Percentiles rank a stretch among this genome's conserved stretches.
Conservation (phyloP, 2,113 vertebrate genomes). For the Ursus arctos region DNA sequence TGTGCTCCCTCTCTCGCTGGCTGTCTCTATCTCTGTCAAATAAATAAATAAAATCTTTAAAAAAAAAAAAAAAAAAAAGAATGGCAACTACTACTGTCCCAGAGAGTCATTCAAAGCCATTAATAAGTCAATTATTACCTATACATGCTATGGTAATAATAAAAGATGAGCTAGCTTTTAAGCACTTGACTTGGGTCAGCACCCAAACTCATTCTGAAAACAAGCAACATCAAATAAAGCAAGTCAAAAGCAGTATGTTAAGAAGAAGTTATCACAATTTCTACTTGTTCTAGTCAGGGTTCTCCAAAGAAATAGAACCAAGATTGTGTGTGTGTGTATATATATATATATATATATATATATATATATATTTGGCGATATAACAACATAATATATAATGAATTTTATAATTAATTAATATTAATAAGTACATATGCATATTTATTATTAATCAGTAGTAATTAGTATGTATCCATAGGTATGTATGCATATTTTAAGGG, state of each 20-base stretch:
- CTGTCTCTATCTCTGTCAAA: too few relatives aligned
- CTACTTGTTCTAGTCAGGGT: neutral
- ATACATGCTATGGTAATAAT: neutral
- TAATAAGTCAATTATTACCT: neutral
- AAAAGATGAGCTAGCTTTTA: neutral
- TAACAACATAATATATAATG: neutral
- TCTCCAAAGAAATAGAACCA: neutral
- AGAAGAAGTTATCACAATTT: neutral
- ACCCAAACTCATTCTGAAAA: neutral
- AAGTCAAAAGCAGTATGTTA: neutral
- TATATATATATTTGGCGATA: neutral
- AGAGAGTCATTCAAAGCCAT: neutral
- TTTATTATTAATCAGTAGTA: too few relatives aligned
- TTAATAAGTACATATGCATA: too few relatives aligned
- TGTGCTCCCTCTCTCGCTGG: too few relatives aligned
- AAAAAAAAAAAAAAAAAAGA: too few relatives aligned
- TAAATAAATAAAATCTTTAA: too few relatives aligned
- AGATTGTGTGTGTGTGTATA: neutral
- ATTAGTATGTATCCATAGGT: neutral
- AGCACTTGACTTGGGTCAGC: neutral
- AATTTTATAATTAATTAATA: neutral
- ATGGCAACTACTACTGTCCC: neutral
- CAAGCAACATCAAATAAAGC: neutral
- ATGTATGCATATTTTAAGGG: neutral
- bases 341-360: neutral